A percentile compares a stretch with the other conserved stretches of the same genome.
Conservation (phyloP, 1,140 invertebrate species). For the Drosophila mauritiana region DNA sequence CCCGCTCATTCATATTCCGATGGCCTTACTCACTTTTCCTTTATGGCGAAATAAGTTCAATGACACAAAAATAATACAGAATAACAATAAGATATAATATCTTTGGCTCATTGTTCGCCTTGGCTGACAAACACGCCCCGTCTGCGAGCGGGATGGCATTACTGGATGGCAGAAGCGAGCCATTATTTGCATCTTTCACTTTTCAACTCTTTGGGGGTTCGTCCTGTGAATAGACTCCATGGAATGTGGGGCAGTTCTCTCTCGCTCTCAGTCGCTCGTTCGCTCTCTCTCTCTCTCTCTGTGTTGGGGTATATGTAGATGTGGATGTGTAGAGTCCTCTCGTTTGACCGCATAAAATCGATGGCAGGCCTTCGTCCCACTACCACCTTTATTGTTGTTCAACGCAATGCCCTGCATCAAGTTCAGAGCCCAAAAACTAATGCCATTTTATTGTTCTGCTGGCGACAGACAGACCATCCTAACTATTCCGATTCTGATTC, state of each 20-base stretch:
- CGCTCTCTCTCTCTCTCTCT: background rate
- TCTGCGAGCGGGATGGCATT: slow-evolving; percentile 30
- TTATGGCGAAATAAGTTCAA: slow-evolving; percentile 75
- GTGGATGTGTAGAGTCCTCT: slow-evolving; percentile 24
- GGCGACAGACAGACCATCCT: slow-evolving; percentile 36
- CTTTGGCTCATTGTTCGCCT: slow-evolving; percentile 69
- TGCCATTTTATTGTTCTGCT: slow-evolving; percentile 76
- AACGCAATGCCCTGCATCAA: slow-evolving; percentile 48
- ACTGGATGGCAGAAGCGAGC: slow-evolving; percentile 21
- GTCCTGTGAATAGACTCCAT: slow-evolving; percentile 57
- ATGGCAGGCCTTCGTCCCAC: slow-evolving; percentile 44
- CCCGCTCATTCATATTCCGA: slow-evolving; percentile 11
- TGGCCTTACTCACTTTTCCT: slow-evolving; percentile 61
- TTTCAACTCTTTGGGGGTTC: slow-evolving; percentile 68
- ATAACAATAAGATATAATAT: slow-evolving; percentile 73
- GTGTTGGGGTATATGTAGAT: background rate
- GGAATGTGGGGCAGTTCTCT: slow-evolving; percentile 66
- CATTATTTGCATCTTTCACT: slow-evolving; percentile 79
- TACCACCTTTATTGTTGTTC: slow-evolving; percentile 68
- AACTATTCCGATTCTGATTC: slow-evolving; percentile 8
- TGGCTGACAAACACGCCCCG: slow-evolving; percentile 48
- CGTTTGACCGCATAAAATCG: slow-evolving; percentile 79
- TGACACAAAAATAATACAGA: slow-evolving; percentile 80
- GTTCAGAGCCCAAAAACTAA: slow-evolving; percentile 80
- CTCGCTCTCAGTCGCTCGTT: slow-evolving; percentile 4